Conservation (phyloP, 2,113 vertebrate genomes). For the Sphaerodactylus townsendi region DNA sequence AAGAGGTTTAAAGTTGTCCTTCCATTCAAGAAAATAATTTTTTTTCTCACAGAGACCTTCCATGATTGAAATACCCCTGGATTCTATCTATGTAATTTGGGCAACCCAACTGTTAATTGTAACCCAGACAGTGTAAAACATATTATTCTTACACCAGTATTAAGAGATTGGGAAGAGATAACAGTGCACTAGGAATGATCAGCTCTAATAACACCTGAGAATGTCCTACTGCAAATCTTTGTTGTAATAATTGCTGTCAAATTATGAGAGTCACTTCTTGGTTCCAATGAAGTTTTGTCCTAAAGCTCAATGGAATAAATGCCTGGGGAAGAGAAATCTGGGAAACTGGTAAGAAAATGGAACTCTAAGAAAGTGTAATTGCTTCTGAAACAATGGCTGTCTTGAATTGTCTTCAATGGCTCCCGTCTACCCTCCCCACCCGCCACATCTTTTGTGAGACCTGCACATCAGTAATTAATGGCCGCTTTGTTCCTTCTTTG, state of each 20-base stretch:
- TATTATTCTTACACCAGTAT: neutral
- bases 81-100: neutral
- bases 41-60: too few relatives aligned
- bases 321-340: conserved; percentile 23
- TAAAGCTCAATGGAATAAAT: neutral
- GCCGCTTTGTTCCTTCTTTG: conserved; percentile 42
- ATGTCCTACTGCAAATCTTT: conserved; percentile 11
- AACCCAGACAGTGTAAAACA: neutral
- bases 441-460: conserved; percentile 43
- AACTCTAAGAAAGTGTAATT: conserved; percentile 38
- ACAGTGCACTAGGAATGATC: conserved; percentile 12
- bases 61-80: too few relatives aligned
- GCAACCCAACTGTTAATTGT: neutral
- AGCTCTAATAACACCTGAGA: conserved; percentile 6
- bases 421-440: conserved; percentile 19
- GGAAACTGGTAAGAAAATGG: conserved; percentile 36
- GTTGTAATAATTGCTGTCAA: conserved; percentile 25
- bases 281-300: conserved; percentile 3
- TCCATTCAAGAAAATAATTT: too few relatives aligned
- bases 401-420: conserved; percentile 41
- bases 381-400: conserved; percentile 39
- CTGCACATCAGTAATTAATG: conserved; percentile 13
- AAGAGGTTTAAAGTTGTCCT: neutral
- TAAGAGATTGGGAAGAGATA: neutral
- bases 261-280: neutral